Percentiles rank a stretch among this genome's conserved stretches.
phyloP scores from a whole-genome alignment of 2,888 invertebrate genomes.

The Dermolepida albohirtum region DNA sequence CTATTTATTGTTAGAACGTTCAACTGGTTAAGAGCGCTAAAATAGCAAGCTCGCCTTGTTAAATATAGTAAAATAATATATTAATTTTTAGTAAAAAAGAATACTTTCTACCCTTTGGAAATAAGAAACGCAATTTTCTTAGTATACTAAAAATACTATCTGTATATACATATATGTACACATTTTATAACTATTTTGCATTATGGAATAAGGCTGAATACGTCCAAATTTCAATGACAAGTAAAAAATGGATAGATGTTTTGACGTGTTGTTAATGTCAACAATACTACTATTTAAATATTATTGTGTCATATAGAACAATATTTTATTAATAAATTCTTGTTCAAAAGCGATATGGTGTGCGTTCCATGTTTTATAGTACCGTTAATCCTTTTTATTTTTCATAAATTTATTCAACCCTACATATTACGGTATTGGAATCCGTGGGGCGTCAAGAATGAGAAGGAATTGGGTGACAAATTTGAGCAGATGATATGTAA shows the following conservation, averaged over 20 bases:
- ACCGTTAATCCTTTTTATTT: constrained; percentile 83
- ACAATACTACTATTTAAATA: background rate
- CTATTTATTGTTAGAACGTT: no score
- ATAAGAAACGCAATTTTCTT: no score
- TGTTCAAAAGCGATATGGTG: constrained; percentile 16
- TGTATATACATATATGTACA: no score
- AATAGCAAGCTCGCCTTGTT: no score
- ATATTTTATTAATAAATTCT: constrained; percentile 1
- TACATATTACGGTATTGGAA: constrained; percentile 85
- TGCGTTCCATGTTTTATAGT: constrained; percentile 89
- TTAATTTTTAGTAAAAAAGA: no score
- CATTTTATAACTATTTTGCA: no score
- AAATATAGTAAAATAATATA: no score
- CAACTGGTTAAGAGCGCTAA: no score
- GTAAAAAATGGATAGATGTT: background rate
- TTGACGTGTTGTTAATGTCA: no score
- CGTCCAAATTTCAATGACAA: background rate
- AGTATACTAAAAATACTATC: no score
- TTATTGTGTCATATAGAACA: background rate
- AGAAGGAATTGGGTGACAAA: constrained; percentile 42
- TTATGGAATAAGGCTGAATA: no score
- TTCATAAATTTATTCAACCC: constrained; percentile 88
- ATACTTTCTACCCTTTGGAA: no score
- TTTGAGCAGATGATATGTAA: constrained; percentile 42
- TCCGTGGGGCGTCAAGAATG: constrained; percentile 76